phyloP scores from a whole-genome alignment of 2,113 vertebrate genomes.

The Carassius carassius region DNA sequence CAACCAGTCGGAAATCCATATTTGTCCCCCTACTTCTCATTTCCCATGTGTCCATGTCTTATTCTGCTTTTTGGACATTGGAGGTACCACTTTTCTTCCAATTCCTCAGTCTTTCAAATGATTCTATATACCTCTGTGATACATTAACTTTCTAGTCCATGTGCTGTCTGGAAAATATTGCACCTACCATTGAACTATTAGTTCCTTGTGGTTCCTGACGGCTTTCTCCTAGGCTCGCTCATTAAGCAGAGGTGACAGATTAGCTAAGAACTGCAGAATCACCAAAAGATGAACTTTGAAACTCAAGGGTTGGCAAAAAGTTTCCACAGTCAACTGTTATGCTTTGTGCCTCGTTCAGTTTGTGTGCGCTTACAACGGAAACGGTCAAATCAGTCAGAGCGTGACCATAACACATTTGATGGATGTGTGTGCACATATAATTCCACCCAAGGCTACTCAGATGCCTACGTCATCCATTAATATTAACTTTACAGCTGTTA shows the following conservation, averaged over 20 bases:
- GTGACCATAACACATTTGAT: neutral
- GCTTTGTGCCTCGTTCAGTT: slow-evolving; percentile 11
- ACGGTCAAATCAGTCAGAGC: neutral
- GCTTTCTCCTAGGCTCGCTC: neutral
- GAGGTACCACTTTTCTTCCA: neutral
- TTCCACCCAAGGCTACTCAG: slow-evolving; percentile 1
- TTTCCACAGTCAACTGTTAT: slow-evolving; percentile 47
- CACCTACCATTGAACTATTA: neutral
- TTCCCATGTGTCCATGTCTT: neutral
- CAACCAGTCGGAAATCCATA: neutral
- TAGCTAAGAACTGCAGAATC: slow-evolving; percentile 34
- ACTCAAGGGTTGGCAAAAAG: slow-evolving; percentile 28
- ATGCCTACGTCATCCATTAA: neutral
- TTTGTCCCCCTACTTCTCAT: neutral
- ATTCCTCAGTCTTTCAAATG: neutral
- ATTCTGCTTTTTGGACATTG: neutral
- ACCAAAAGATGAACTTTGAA: slow-evolving; percentile 34
- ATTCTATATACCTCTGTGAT: slow-evolving; percentile 18
- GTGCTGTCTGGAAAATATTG: slow-evolving; percentile 8
- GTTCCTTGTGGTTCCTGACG: neutral
- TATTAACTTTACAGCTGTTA: neutral
- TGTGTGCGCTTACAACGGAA: slow-evolving; percentile 23
- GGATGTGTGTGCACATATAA: neutral
- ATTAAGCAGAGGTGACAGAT: slow-evolving; percentile 40
- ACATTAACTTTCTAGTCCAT: slow-evolving; percentile 14